Evolutionary conservation across 2,797 vertebrate genomes (phyloP).

Genomic region (Aythya fuligula): DNA sequence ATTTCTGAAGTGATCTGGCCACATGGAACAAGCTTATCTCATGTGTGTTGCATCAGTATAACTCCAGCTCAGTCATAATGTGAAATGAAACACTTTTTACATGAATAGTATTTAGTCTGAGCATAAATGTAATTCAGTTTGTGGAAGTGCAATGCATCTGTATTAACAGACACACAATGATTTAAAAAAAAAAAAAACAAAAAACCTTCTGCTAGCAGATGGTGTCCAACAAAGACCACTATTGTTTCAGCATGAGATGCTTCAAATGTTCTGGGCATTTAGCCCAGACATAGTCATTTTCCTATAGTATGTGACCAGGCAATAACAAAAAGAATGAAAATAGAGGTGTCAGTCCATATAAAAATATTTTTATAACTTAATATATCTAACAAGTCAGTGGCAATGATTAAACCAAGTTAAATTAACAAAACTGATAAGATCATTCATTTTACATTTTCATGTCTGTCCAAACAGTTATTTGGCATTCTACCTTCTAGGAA

Average conservation of each 20-base stretch:
- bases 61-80: slow-evolving; percentile 31
- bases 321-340: slow-evolving; percentile 81
- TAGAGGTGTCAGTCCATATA: slow-evolving; percentile 79
- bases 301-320: slow-evolving; percentile 83
- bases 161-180: slow-evolving; percentile 66
- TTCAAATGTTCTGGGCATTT: slow-evolving; percentile 82
- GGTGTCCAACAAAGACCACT: slow-evolving; percentile 84
- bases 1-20: not conserved
- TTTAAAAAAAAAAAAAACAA: not conserved
- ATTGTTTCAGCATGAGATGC: slow-evolving; percentile 85
- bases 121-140: slow-evolving; percentile 51
- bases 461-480: slow-evolving; percentile 55
- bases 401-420: slow-evolving; percentile 75
- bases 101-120: slow-evolving; percentile 61
- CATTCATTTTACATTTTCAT: slow-evolving; percentile 45
- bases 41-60: not conserved
- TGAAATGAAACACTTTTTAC: slow-evolving; percentile 67
- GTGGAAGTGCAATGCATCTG: slow-evolving; percentile 57
- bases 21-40: slow-evolving; percentile 20
- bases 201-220: slow-evolving; percentile 79
- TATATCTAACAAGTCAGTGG: slow-evolving; percentile 79
- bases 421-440: slow-evolving; percentile 77
- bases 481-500: slow-evolving; percentile 16
- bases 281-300: slow-evolving; percentile 84
- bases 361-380: slow-evolving; percentile 82